Percentiles rank a stretch among this genome's conserved stretches.
Evolutionary conservation across 1,140 invertebrate species (phyloP).

Genomic region (Eriosoma lanigerum): DNA sequence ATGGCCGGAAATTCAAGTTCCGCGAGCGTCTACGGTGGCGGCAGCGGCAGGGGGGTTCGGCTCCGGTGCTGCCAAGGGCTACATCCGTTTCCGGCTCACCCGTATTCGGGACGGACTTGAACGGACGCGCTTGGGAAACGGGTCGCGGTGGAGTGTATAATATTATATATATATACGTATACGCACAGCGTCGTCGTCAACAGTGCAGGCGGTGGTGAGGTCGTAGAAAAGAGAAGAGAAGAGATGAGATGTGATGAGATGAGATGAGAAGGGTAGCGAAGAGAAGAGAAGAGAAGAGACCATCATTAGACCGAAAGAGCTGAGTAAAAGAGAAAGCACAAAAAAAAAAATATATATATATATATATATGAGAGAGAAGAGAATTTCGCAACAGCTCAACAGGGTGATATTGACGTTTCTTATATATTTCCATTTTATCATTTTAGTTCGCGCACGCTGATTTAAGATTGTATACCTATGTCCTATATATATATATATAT

Average conservation of each 20-base stretch:
- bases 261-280: neutral
- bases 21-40: neutral
- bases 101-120: conserved; percentile 46
- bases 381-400: conserved; percentile 19
- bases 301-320: conserved; percentile 32
- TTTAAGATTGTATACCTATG: conserved; percentile 14
- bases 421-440: conserved; percentile 39
- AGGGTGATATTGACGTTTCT: conserved; percentile 33
- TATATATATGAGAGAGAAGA: neutral
- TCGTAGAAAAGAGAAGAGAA: neutral
- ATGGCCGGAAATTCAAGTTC: conserved; percentile 52
- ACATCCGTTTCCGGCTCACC: conserved; percentile 50
- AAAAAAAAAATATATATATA: neutral
- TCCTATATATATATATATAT: neutral
- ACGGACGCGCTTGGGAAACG: conserved; percentile 32
- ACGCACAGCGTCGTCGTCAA: neutral
- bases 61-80: conserved; percentile 51
- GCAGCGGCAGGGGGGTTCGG: conserved; percentile 20
- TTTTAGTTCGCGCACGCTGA: conserved; percentile 13
- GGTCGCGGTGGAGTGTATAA: neutral
- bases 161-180: too few relatives aligned
- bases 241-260: neutral
- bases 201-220: neutral
- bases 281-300: neutral
- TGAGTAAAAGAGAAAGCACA: conserved; percentile 19